phyloP scores from a whole-genome alignment of 2,888 invertebrate species.

The Drosophila mayaguana region DNA sequence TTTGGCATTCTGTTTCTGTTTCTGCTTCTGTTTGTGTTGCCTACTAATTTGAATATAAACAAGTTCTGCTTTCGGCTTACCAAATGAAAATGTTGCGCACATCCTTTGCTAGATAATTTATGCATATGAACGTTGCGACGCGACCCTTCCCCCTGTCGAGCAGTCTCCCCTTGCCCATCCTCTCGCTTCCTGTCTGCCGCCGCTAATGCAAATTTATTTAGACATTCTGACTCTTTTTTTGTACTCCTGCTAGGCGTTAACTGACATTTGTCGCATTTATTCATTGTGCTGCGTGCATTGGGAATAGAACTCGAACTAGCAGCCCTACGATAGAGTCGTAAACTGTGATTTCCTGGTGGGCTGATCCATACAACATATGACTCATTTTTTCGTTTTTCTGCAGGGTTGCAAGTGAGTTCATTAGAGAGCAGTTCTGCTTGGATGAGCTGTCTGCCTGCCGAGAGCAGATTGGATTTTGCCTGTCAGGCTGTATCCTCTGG shows the following conservation, averaged over 20 bases:
- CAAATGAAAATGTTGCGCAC: conserved; percentile 71
- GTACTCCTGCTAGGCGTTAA: conserved; percentile 67
- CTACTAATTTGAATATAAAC: conserved; percentile 81
- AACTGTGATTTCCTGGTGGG: conserved; percentile 57
- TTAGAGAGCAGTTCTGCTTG: background rate
- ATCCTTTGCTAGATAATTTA: conserved; percentile 66
- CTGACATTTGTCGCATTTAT: conserved; percentile 79
- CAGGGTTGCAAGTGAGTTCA: conserved; percentile 18
- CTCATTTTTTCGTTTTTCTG: conserved; percentile 62
- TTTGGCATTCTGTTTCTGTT: conserved; percentile 11
- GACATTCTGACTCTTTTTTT: conserved; percentile 56
- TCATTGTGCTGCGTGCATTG: conserved; percentile 50
- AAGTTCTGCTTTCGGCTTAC: conserved; percentile 71
- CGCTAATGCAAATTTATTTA: conserved; percentile 78
- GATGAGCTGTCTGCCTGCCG: background rate
- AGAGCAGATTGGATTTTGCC: background rate
- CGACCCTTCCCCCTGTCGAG: conserved; percentile 23
- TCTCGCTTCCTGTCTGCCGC: conserved; percentile 13
- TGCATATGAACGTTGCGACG: conserved; percentile 63
- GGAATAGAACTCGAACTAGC: conserved; percentile 16
- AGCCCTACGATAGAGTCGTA: conserved; percentile 20
- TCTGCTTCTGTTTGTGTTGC: conserved; percentile 64
- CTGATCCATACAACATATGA: conserved; percentile 61
- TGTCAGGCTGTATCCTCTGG: background rate
- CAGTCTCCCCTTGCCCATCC: conserved; percentile 25